Conservation (phyloP, 2,113 vertebrate genomes). For the Urocolius indicus region DNA sequence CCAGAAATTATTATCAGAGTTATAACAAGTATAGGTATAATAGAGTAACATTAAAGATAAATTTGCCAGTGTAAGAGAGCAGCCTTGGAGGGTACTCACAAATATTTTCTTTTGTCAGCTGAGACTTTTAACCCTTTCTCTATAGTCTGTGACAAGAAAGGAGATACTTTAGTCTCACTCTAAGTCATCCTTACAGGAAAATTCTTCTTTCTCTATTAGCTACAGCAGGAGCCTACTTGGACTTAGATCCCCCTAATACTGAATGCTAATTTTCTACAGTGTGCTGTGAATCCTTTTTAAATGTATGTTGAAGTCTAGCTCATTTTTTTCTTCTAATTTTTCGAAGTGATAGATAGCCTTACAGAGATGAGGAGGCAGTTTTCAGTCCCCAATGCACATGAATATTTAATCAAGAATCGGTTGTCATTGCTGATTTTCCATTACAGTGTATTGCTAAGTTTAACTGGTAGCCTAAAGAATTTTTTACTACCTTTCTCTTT, state of each 20-base stretch:
- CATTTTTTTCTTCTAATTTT: background rate
- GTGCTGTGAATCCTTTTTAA: background rate
- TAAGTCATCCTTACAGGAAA: background rate
- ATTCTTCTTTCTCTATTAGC: background rate
- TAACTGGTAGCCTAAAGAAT: background rate
- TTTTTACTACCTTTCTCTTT: background rate
- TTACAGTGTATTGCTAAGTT: background rate
- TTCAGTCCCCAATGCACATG: background rate
- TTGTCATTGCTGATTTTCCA: background rate
- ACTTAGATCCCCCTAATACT: background rate
- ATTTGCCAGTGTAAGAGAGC: background rate
- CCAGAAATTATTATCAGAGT: background rate
- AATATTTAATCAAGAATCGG: background rate
- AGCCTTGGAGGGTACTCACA: background rate
- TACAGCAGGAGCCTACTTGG: background rate
- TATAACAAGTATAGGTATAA: background rate
- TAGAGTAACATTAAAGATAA: background rate
- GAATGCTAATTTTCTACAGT: background rate
- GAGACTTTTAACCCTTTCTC: background rate
- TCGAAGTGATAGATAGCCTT: background rate
- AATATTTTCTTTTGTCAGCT: background rate
- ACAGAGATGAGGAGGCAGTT: background rate
- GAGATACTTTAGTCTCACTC: background rate
- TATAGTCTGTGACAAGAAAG: background rate
- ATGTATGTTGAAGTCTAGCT: background rate